Evolutionary conservation across 2,113 vertebrate genomes (phyloP).

Genomic region (Ranitomeya imitator): DNA sequence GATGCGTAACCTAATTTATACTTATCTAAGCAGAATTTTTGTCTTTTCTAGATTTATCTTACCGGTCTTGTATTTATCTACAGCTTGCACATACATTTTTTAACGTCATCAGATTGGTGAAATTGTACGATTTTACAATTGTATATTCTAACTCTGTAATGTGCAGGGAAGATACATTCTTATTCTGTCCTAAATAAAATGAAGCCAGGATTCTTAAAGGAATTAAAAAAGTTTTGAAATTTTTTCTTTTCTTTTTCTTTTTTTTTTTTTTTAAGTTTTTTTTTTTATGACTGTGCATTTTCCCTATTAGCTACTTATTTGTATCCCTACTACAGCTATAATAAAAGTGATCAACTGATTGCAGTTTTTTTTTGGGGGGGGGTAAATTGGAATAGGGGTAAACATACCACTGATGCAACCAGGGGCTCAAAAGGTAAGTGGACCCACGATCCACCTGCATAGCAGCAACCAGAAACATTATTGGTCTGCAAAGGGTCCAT

Average conservation of each 20-base stretch:
- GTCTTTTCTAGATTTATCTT: neutral
- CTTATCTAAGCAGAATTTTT: constrained; percentile 1
- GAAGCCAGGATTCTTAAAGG: neutral
- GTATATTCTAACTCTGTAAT: neutral
- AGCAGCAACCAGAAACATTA: no score
- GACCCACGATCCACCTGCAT: no score
- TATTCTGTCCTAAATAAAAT: neutral
- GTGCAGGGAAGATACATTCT: neutral
- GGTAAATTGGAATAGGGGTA: no score
- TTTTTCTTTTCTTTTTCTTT: neutral
- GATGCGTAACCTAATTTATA: constrained; percentile 26
- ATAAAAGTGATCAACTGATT: no score
- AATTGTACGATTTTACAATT: neutral
- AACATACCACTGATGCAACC: no score
- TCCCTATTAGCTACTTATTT: neutral
- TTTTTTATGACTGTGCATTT: neutral
- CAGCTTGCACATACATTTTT: neutral
- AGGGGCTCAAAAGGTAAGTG: no score
- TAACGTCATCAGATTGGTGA: neutral
- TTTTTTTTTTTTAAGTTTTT: neutral
- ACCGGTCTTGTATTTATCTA: neutral
- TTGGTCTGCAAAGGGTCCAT: no score
- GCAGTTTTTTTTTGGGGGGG: no score
- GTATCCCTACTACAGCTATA: no score
- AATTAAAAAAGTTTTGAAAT: neutral